Evolutionary conservation across 2,113 vertebrate genomes (phyloP).

Genomic region (Lampris megalopsis): DNA sequence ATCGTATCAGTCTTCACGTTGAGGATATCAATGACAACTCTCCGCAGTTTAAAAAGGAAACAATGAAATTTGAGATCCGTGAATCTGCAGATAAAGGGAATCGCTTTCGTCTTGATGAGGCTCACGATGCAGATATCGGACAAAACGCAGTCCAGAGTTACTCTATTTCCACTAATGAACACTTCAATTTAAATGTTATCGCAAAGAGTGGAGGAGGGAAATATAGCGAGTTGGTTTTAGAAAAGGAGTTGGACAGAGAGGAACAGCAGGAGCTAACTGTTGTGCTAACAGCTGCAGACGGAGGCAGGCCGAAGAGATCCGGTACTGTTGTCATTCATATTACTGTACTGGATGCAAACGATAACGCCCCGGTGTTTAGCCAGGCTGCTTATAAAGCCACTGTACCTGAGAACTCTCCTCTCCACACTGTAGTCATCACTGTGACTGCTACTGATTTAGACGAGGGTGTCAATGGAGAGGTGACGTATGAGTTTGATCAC

Average conservation of each 20-base stretch:
- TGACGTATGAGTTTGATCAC: no score
- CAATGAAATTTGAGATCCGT: constrained; percentile 61
- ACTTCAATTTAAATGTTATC: constrained; percentile 60
- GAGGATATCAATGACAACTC: constrained; percentile 82
- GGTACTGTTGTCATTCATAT: constrained; percentile 67
- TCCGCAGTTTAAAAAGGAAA: constrained; percentile 64
- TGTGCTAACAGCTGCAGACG: constrained; percentile 62
- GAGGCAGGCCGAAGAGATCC: constrained; percentile 64
- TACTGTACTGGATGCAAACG: constrained; percentile 74
- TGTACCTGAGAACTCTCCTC: no score
- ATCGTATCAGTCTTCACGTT: constrained; percentile 63
- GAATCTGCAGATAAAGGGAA: constrained; percentile 66
- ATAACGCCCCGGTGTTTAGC: constrained; percentile 66
- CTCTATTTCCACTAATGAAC: constrained; percentile 49
- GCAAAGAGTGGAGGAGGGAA: constrained; percentile 53
- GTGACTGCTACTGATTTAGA: no score
- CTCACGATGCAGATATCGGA: constrained; percentile 73
- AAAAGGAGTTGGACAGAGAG: constrained; percentile 39
- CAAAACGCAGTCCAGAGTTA: constrained; percentile 67
- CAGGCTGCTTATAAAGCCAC: no score
- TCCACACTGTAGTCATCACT: no score
- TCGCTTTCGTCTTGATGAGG: constrained; percentile 64
- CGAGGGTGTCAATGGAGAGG: no score
- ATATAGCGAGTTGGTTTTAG: constrained; percentile 41
- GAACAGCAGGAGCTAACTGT: constrained; percentile 35